Percentiles rank a stretch among this genome's conserved stretches.
Evolutionary conservation across 2,888 invertebrate species (phyloP).

Genomic region (Callosobruchus maculatus): DNA sequence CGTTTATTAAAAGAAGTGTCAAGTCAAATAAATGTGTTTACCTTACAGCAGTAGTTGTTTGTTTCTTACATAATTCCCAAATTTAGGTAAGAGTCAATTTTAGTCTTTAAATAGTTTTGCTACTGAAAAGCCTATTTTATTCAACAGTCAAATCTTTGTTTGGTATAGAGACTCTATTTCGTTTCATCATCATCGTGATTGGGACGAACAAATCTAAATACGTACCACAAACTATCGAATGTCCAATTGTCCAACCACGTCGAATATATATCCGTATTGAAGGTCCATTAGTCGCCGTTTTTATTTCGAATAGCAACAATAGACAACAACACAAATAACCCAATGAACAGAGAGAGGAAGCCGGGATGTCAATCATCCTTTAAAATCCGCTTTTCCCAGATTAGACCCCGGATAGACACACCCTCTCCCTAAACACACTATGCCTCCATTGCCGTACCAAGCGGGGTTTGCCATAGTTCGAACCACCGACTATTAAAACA

Average conservation of each 20-base stretch:
- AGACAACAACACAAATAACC: not conserved
- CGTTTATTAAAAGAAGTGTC: too few species aligned
- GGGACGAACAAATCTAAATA: too few species aligned
- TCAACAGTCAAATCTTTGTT: too few species aligned
- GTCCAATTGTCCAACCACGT: not conserved
- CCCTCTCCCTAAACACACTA: not conserved
- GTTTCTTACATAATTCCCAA: too few species aligned
- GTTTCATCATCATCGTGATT: too few species aligned
- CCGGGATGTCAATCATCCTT: constrained; percentile 41
- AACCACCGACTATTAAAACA: too few species aligned
- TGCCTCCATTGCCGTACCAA: not conserved
- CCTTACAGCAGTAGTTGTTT: too few species aligned
- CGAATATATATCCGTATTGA: not conserved
- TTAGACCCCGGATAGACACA: not conserved
- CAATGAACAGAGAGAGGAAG: not conserved
- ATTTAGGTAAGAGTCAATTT: too few species aligned
- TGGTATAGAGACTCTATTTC: too few species aligned
- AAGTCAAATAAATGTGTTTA: too few species aligned
- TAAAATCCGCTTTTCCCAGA: constrained; percentile 41
- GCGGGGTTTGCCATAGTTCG: not conserved
- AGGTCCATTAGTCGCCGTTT: not conserved
- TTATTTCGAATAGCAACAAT: not conserved
- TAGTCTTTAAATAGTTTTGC: too few species aligned
- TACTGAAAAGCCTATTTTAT: too few species aligned
- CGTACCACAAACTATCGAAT: not conserved